Conservation (phyloP, 2,113 vertebrate species). For the Nothocercus julius region DNA sequence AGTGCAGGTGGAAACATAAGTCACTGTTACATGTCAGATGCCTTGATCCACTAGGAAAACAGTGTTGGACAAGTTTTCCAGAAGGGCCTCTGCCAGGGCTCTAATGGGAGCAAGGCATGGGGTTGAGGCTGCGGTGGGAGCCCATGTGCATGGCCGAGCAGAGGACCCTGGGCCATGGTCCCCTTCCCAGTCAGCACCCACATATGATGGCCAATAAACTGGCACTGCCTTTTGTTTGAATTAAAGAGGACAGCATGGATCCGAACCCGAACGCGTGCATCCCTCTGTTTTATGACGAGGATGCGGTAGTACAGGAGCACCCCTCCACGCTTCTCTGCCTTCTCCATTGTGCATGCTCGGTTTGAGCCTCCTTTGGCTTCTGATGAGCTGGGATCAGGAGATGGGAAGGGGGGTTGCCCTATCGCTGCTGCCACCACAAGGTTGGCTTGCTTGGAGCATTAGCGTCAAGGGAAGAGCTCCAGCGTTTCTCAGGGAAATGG, state of each 20-base stretch:
- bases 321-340: constrained; percentile 16
- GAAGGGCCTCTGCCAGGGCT: not conserved
- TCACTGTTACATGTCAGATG: not conserved
- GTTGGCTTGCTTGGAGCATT: not conserved
- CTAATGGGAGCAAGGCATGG: not conserved
- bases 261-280: not conserved
- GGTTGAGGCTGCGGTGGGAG: too few species aligned
- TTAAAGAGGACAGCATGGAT: not conserved
- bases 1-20: not conserved
- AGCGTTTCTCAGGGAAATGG: not conserved
- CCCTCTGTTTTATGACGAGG: not conserved
- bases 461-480: not conserved
- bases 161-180: not conserved
- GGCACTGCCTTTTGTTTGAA: not conserved
- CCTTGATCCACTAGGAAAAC: not conserved
- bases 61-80: too few species aligned
- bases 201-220: not conserved
- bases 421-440: not conserved
- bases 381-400: not conserved
- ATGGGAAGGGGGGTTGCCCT: not conserved
- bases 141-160: not conserved
- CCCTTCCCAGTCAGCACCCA: too few species aligned
- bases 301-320: too few species aligned
- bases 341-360: constrained; percentile 46
- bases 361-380: not conserved